These are phyloP conservation scores for Avahi laniger DNA, from an alignment of 2,797 vertebrate genomes.

Conservation along the genomic window DNA sequence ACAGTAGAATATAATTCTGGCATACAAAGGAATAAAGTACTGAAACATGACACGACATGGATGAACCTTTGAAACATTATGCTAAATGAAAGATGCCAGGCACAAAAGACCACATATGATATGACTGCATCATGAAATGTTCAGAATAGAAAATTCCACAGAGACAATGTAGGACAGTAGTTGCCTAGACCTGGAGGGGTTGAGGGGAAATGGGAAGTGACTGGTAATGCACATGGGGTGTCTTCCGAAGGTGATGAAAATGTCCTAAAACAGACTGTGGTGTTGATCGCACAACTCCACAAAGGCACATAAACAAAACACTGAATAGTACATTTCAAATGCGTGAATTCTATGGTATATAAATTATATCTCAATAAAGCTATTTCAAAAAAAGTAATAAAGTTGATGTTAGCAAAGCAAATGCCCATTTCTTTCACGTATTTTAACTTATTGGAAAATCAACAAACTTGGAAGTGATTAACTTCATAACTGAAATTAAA, in stretches of 20 bases:
- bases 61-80: background rate
- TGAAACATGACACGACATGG: background rate
- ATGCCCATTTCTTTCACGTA: background rate
- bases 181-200: background rate
- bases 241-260: background rate
- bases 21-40: background rate
- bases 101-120: background rate
- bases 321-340: background rate
- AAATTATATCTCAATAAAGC: background rate
- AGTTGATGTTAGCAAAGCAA: background rate
- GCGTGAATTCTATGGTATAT: background rate
- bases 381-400: background rate
- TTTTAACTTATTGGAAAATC: background rate
- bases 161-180: background rate
- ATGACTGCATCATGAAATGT: background rate
- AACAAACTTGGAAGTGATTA: background rate
- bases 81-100: background rate
- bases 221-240: background rate
- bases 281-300: background rate
- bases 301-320: background rate
- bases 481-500: background rate
- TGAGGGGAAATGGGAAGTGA: background rate
- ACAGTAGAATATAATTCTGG: background rate
- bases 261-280: background rate
- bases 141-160: background rate